phyloP scores from a whole-genome alignment of 2,888 invertebrate species.

The Protonemura montana region DNA sequence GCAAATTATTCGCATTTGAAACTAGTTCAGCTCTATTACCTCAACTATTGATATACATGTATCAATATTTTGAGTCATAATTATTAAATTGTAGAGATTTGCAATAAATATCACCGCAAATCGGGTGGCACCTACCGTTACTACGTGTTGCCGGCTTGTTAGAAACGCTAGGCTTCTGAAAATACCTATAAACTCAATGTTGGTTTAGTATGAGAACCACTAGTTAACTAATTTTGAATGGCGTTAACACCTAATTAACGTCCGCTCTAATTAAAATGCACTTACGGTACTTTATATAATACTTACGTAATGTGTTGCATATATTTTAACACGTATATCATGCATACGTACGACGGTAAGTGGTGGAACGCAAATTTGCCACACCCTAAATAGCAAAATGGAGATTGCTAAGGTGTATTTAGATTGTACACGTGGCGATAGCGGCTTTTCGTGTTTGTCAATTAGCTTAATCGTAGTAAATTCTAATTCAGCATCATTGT shows the following conservation, averaged over 20 bases:
- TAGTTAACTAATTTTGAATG: too few species aligned
- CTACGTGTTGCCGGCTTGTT: too few species aligned
- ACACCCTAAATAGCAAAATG: neutral
- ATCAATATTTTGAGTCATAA: too few species aligned
- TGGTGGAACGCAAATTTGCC: neutral
- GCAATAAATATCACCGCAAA: too few species aligned
- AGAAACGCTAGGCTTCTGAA: too few species aligned
- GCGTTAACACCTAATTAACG: neutral
- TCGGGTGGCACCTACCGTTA: too few species aligned
- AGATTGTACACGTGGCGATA: neutral
- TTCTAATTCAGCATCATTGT: neutral
- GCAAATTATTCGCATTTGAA: too few species aligned
- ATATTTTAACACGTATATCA: neutral
- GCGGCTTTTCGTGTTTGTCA: neutral
- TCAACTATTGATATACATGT: too few species aligned
- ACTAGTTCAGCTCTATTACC: too few species aligned
- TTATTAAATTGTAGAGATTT: too few species aligned
- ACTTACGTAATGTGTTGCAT: neutral
- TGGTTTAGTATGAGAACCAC: too few species aligned
- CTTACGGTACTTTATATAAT: neutral
- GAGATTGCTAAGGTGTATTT: neutral
- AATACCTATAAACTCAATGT: too few species aligned
- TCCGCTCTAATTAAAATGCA: neutral
- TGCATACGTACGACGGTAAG: neutral
- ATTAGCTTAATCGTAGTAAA: neutral